phyloP scores from a whole-genome alignment of 2,113 vertebrate genomes.

The Ramphastos sulfuratus region DNA sequence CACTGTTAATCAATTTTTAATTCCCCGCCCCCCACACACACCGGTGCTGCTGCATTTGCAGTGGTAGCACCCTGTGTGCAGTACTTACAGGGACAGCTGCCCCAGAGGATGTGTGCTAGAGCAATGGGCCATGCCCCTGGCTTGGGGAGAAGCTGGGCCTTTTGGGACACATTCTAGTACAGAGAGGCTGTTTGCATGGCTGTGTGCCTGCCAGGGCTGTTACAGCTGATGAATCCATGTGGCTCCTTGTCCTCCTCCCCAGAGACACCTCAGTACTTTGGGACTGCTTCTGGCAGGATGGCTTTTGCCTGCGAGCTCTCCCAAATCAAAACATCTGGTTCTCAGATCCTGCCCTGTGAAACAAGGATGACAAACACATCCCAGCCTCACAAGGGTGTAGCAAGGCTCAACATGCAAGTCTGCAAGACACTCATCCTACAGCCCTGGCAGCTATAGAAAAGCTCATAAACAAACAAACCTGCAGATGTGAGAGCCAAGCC shows the following conservation, averaged over 20 bases:
- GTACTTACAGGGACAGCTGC: not conserved
- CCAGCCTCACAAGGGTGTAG: not conserved
- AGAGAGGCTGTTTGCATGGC: not conserved
- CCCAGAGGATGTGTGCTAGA: rapidly evolving
- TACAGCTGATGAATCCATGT: not conserved
- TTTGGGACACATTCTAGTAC: not conserved
- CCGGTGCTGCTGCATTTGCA: not conserved
- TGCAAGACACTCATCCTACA: not conserved
- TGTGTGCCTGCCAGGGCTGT: not conserved
- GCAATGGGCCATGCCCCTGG: rapidly evolving
- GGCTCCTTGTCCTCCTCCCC: not conserved
- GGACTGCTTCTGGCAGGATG: not conserved
- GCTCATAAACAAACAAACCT: constrained; percentile 27
- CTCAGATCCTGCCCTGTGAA: not conserved
- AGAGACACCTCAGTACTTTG: not conserved
- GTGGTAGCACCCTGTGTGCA: not conserved
- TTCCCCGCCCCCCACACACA: not conserved
- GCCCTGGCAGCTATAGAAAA: constrained; percentile 4
- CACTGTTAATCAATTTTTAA: not conserved
- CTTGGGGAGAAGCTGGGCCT: not conserved
- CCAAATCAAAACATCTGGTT: constrained; percentile 21
- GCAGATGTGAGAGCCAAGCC: not conserved
- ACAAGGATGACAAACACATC: constrained; percentile 30
- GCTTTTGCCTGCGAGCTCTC: not conserved
- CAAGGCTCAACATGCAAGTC: not conserved